phyloP scores from a whole-genome alignment of 2,113 vertebrate genomes.

The Nicator chloris region DNA sequence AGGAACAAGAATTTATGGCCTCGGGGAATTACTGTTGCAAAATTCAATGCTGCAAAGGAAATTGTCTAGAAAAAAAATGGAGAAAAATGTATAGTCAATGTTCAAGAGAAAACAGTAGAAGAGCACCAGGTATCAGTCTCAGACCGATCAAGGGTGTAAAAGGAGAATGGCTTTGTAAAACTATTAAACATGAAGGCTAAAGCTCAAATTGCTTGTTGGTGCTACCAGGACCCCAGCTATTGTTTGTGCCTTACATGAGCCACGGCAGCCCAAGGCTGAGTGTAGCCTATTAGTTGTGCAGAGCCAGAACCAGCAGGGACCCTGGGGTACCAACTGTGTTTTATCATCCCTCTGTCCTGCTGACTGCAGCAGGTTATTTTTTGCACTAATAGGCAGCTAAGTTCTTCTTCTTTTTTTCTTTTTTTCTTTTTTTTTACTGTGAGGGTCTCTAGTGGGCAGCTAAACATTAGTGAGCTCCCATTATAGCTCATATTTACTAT shows the following conservation, averaged over 20 bases:
- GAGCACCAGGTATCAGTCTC: not conserved
- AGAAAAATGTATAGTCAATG: not conserved
- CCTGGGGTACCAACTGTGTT: not conserved
- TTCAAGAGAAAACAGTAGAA: not conserved
- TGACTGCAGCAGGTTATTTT: conserved; percentile 6
- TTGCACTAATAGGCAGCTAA: not conserved
- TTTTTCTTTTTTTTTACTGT: not conserved
- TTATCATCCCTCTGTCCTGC: not conserved
- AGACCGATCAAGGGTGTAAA: not conserved
- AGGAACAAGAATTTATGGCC: not conserved
- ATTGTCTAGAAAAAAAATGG: not conserved
- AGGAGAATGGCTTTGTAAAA: not conserved
- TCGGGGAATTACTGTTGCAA: not conserved
- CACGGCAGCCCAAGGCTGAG: not conserved
- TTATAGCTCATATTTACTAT: not conserved
- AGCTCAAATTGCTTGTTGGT: not conserved
- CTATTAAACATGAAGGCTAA: not conserved
- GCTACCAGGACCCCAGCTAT: not conserved
- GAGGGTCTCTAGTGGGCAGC: not conserved
- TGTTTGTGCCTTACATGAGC: not conserved
- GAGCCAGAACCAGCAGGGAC: not conserved
- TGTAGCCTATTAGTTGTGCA: not conserved
- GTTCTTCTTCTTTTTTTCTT: not conserved
- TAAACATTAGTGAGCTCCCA: not conserved
- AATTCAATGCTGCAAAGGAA: not conserved